phyloP scores from a whole-genome alignment of 2,113 vertebrate genomes.

The Illadopsis cleaveri region DNA sequence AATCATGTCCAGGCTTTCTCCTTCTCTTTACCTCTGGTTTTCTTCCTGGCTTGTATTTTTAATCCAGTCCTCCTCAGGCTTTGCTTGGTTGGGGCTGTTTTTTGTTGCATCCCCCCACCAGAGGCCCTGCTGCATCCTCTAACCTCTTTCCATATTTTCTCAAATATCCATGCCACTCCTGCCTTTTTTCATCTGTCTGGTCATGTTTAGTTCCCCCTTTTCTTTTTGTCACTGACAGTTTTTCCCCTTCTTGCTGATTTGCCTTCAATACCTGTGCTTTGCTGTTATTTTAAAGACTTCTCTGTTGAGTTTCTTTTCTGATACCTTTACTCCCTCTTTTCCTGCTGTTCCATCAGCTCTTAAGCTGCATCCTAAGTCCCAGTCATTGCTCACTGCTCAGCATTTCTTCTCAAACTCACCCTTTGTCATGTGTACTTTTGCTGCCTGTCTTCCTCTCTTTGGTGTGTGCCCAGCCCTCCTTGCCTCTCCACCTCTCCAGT shows the following conservation, averaged over 20 bases:
- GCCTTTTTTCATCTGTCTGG: not conserved
- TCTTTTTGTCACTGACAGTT: not conserved
- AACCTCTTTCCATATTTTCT: not conserved
- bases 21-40: not conserved
- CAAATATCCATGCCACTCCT: not conserved
- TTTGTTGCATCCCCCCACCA: not conserved
- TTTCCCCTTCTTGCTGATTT: not conserved
- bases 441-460: not conserved
- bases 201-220: not conserved
- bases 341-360: not conserved
- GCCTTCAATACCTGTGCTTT: not conserved
- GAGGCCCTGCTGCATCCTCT: not conserved
- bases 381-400: not conserved
- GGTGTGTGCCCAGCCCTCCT: not conserved
- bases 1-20: not conserved
- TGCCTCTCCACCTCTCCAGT: not conserved
- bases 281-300: not conserved
- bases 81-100: not conserved
- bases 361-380: not conserved
- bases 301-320: not conserved
- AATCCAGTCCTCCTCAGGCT: not conserved
- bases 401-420: not conserved
- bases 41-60: not conserved
- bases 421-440: rapidly evolving
- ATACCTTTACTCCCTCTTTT: not conserved